A percentile compares a stretch with the other conserved stretches of the same genome.
These are phyloP conservation scores for Andrena cerasifolii DNA, from an alignment of 1,140 invertebrate species.

Conservation along the genomic window DNA sequence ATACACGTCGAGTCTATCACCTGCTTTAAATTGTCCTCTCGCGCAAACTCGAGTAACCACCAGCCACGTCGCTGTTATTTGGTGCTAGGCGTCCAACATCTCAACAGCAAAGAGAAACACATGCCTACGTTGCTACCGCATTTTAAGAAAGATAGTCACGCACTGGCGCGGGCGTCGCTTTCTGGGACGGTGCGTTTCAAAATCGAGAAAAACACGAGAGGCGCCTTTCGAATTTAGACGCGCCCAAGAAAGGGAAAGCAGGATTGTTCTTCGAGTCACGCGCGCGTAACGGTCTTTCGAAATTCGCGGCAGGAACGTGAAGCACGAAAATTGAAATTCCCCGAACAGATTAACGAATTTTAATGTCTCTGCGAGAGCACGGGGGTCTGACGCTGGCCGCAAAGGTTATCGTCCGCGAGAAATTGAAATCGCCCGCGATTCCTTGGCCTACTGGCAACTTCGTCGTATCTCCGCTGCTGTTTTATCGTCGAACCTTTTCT, in stretches of 20 bases:
- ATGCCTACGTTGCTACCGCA: neutral
- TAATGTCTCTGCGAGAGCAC: neutral
- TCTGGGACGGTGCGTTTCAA: neutral
- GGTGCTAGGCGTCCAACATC: neutral
- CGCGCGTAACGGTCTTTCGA: conserved; percentile 57
- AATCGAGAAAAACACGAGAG: neutral
- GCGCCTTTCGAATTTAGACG: conserved; percentile 25
- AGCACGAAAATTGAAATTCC: conserved; percentile 23
- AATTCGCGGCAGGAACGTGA: conserved; percentile 18
- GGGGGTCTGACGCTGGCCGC: neutral
- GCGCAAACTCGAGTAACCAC: too few species aligned
- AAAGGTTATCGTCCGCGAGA: conserved; percentile 12
- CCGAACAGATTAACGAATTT: conserved; percentile 3
- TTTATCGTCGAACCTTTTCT: neutral
- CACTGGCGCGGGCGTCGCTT: neutral
- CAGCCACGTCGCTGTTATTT: neutral
- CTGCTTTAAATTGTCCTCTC: conserved; percentile 22
- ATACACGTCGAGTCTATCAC: conserved; percentile 23
- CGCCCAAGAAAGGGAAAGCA: conserved; percentile 55
- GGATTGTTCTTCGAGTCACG: conserved; percentile 48
- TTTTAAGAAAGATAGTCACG: neutral
- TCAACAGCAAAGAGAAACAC: neutral
- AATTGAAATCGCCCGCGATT: neutral
- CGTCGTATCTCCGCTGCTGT: too few species aligned
- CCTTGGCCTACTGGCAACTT: neutral